Conservation (phyloP, 2,113 vertebrate species). For the Taxidea taxus region DNA sequence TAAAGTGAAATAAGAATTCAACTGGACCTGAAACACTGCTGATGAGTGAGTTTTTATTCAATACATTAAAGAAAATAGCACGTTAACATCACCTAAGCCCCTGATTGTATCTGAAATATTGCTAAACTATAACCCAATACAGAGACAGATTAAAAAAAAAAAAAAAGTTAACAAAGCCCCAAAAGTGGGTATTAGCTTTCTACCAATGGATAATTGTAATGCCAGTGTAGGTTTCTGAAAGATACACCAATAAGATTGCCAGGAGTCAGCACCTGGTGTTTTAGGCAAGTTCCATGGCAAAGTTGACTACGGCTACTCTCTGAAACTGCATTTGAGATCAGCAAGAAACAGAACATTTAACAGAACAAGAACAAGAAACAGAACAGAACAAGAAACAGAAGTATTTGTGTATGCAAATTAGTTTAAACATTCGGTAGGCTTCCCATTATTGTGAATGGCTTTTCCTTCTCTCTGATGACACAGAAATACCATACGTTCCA, state of each 20-base stretch:
- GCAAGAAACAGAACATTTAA: conserved; percentile 38
- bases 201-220: conserved; percentile 10
- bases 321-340: conserved; percentile 43
- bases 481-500: conserved; percentile 28
- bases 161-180: background rate
- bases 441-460: conserved; percentile 50
- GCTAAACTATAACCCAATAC: background rate
- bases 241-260: background rate
- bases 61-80: conserved; percentile 53
- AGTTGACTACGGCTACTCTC: background rate
- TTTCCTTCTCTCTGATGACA: conserved; percentile 62
- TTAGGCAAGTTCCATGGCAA: conserved; percentile 1
- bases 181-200: background rate
- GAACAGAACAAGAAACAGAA: too few relatives aligned
- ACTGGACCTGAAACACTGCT: conserved; percentile 14
- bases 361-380: too few relatives aligned
- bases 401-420: conserved; percentile 59
- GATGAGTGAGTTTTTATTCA: conserved; percentile 47
- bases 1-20: conserved; percentile 61
- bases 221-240: background rate
- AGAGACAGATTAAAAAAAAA: background rate
- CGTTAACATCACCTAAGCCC: background rate
- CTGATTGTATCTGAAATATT: background rate
- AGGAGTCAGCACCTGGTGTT: background rate
- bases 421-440: conserved; percentile 53